Base-by-base conservation (phyloP, 2,888 invertebrate species). In the Prenolepis imparis region DNA sequence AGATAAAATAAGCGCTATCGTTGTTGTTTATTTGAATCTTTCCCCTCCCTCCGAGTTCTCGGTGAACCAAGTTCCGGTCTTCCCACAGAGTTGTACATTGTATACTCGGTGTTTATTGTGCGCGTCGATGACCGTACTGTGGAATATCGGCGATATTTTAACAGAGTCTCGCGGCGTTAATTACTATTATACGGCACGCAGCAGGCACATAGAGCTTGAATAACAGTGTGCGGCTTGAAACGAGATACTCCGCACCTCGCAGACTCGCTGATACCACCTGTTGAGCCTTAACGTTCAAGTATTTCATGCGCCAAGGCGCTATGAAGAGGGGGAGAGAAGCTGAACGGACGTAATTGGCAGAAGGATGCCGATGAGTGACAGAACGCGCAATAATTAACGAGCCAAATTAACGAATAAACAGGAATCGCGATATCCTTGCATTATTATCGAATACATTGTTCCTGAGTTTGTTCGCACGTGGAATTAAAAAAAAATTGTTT, bases 191-290 rank as follows among this genome's bases (percentile, higher is more conserved):
- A 90, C 83, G 84, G 83, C 86, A 84, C 89, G 72, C 90, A 85
- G 88, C 86, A 83, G 83, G 86, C 87, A 74, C 86, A 75, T 83
- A 90, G 68, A 75, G 81, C 82, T 86, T 86, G 90, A 90, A 86
- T 90, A 89, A 90, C 89, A 87, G 89, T 86, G 90, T 90, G 90
- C 75, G 85, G 88, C 85, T 84, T 90, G 90, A 90, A 90, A 90
- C 89, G 90, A 89, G 90, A 90, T 89, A 90, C 89, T 90, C 90
- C 86, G 86, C 90, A 87, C 90, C 90, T 90, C 87, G 68, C 66
- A 64, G 84, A 78, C 84, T 82, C 80, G 85, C 68, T 84, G 89
- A 90, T 90, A 90, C 90, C 90, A 90, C 90, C 90, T 90, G 90
- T 90, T 90, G 90, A 77, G 90, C 44, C 36, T 85, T 86, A 89